Evolutionary conservation across 1,140 invertebrate genomes (phyloP).

Genomic region (Heterodera schachtii): DNA sequence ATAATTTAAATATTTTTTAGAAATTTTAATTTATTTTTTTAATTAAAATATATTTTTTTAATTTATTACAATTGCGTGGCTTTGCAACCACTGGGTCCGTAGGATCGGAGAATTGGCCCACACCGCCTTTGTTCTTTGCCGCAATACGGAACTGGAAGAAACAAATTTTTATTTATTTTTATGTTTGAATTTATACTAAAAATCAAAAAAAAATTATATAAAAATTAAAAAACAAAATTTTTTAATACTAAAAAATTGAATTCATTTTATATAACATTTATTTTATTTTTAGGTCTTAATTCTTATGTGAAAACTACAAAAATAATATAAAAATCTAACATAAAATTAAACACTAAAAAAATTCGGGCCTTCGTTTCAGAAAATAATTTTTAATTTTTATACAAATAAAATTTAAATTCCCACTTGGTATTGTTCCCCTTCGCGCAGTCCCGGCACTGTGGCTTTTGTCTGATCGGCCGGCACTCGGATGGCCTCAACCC

Average conservation of each 20-base stretch:
- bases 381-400: no score
- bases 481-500: constrained; percentile 70
- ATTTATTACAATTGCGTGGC: constrained; percentile 66
- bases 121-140: constrained; percentile 94
- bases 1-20: no score
- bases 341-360: no score
- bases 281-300: no score
- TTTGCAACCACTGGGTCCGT: constrained; percentile 83
- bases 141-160: constrained; percentile 82
- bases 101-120: constrained; percentile 86
- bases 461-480: constrained; percentile 76
- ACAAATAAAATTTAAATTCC: background rate
- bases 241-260: no score
- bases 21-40: constrained; percentile 7
- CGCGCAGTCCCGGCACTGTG: constrained; percentile 80
- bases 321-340: constrained; percentile 72
- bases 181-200: no score
- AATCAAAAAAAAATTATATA: no score
- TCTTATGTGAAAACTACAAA: no score
- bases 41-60: background rate
- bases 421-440: constrained; percentile 79
- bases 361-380: no score
- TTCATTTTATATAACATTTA: no score
- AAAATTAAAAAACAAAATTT: no score
- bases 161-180: constrained; percentile 72